Base-by-base conservation (phyloP, 1,140 invertebrate genomes). In the Brachionus manjavacas region DNA sequence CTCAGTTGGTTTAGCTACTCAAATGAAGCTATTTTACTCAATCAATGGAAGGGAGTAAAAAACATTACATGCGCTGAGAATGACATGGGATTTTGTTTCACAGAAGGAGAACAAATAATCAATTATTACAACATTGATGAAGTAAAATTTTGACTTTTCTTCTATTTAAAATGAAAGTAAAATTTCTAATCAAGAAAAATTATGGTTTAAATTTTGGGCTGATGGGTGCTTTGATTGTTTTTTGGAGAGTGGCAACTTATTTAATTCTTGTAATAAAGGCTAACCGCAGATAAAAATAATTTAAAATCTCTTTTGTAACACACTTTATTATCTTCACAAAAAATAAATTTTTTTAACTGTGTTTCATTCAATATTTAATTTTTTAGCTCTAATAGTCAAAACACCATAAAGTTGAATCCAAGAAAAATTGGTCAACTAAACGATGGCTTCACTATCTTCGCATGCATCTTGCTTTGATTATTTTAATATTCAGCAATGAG, bases 21-120 rank as follows among this genome's bases (percentile, higher is more conserved):
- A 84, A 72, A 84, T 23, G 83, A 84, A 60, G 39, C 39, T 4
- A 20, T 70, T 25, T 16, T 70, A 11, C 7, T 84, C 14, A 84
- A 84, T 41, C 83, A 84, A 52, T 84, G 83, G 83, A 41, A 55
- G 23, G 68, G 52, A 52, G 68, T 84, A 16, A 60, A 72, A 35
- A 49, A 70, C 23, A 70, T 84, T 6, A 60, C 52, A 8, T 84
- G 83, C 41, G 20, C n/a, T 20, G 64, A 84, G 7, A 12, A 28
- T 12, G 16, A 43, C 39, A 35, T 11, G 23, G 20, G 55, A 25
- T 64, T 83, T 16, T 83, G 80, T 66, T 83, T 66, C 14, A 23
- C n/a, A 2, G 46, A 83, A 43, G 80, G 80, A 4, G 78, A 80
- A 8, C 46, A 31, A n/a, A 52, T 80, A 28, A 80, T 80, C 12